Conservation (phyloP, 2,888 invertebrate genomes). For the Margaritifera margaritifera region DNA sequence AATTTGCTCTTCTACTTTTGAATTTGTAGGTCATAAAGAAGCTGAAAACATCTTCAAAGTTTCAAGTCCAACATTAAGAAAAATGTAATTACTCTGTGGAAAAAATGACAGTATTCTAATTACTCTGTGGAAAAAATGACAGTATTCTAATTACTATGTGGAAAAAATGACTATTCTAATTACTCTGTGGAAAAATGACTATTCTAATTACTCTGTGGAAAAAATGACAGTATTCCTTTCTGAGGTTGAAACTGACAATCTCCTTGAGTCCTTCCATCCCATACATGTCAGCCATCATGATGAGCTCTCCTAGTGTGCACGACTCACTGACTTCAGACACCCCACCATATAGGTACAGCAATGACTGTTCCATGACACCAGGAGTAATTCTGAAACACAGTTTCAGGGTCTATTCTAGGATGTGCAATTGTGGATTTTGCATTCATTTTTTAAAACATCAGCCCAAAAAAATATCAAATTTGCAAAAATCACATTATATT, state of each 20-base stretch:
- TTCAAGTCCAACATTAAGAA: conserved; percentile 83
- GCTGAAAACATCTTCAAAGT: neutral
- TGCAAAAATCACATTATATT: neutral
- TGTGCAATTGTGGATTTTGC: neutral
- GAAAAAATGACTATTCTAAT: too few species aligned
- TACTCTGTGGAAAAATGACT: conserved; percentile 82
- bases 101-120: too few species aligned
- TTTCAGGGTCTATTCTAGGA: neutral
- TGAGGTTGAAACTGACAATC: conserved; percentile 89
- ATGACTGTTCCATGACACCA: conserved; percentile 85
- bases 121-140: conserved; percentile 94
- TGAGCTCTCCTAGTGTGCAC: conserved; percentile 88
- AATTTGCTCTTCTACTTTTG: too few species aligned
- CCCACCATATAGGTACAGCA: conserved; percentile 96
- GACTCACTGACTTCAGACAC: conserved; percentile 90
- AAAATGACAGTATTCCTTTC: conserved; percentile 92
- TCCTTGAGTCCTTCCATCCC: conserved; percentile 93
- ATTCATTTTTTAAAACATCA: neutral
- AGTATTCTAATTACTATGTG: conserved; percentile 78
- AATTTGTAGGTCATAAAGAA: neutral
- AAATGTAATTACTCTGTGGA: conserved; percentile 76
- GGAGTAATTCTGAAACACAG: conserved; percentile 27
- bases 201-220: conserved; percentile 88
- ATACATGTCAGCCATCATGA: conserved; percentile 91
- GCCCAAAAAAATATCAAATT: conserved; percentile 1